Evolutionary conservation across 1,140 invertebrate species (phyloP), one percentile per base, ranked within the genome.

Genomic region (Euborellia annulipes): DNA sequence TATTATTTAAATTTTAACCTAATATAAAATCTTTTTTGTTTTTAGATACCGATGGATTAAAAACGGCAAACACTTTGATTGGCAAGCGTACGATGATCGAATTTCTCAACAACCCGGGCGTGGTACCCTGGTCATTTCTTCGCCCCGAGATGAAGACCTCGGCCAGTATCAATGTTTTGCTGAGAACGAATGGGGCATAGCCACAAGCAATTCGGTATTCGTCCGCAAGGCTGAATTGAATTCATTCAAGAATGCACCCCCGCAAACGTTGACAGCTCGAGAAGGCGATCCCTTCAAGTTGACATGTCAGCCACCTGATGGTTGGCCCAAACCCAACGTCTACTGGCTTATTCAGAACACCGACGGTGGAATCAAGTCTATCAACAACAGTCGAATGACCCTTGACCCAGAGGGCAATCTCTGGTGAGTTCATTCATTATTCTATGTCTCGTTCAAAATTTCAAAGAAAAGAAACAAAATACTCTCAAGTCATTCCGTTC

Each of bases 91-190:
- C 60, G 86, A 93, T 58, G 82, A 92, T 52, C 77, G 93, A 51
- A 94, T 98, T 59, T 83, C 82, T 1, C 86, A 92, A 59, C 88
- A 94, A 53, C 82, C 86, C 0, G 87, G 89, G 1, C 70, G 86
- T 51, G 92, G 92, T 45, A 94, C 91, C 0, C 66, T 98, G 9
- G 83, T 94, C 3, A 85, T 96, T 44, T 82, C 85, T 30, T 73
- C 73, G 50, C 91, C 92, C 0, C 70, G 79, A 43, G 82, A 93
- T 54, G 91, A 93, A 58, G 93, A 97, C 65, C 69, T 93, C 21
- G 64, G 92, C 22, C 84, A 95, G 53, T 98, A 98, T 64, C 93
- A 98, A 60, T 99, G 95, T 66, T 91, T 93, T 62, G 94, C 94
- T 0, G 74, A 79, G 54, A 98, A 99, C 60, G 82, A 88, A 55